Percentiles rank a stretch among this genome's conserved stretches.
Evolutionary conservation across 2,888 invertebrate species (phyloP).

Genomic region (Cheilosia pagana): DNA sequence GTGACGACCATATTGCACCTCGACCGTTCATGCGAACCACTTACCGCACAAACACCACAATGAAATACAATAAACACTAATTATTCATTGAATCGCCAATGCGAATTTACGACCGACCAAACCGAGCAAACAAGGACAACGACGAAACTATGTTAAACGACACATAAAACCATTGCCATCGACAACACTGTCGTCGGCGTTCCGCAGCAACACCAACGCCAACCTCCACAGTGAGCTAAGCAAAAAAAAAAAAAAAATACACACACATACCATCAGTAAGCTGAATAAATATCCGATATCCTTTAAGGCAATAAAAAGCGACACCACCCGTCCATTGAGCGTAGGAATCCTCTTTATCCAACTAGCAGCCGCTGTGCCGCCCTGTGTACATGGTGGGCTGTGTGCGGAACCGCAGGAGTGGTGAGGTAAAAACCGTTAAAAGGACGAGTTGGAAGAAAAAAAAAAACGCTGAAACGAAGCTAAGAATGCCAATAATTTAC

Average conservation of each 20-base stretch:
- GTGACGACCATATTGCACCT: not conserved
- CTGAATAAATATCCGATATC: constrained; percentile 60
- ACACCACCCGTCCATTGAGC: constrained; percentile 35
- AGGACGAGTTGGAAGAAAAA: constrained; percentile 1
- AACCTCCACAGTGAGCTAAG: constrained; percentile 2
- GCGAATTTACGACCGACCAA: constrained; percentile 53
- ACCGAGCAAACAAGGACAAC: constrained; percentile 45
- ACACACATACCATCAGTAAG: constrained; percentile 26
- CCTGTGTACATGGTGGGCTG: constrained; percentile 5
- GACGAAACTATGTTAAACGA: constrained; percentile 60
- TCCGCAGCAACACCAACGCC: not conserved
- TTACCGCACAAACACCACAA: constrained; percentile 40
- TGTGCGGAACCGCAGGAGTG: constrained; percentile 46
- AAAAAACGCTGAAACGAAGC: constrained; percentile 23
- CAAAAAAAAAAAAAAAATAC: constrained; percentile 5
- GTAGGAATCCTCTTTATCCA: constrained; percentile 21
- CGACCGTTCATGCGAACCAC: not conserved
- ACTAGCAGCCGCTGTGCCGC: not conserved
- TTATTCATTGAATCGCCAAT: constrained; percentile 60
- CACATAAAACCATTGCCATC: constrained; percentile 50
- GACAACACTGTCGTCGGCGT: constrained; percentile 50
- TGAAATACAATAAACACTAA: constrained; percentile 59
- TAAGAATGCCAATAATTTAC: constrained; percentile 71
- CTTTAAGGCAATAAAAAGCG: constrained; percentile 64
- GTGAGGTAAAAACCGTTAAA: constrained; percentile 52